A percentile compares a stretch with the other conserved stretches of the same genome.
These are phyloP conservation scores for Xiphophorus maculatus DNA, from an alignment of 2,113 vertebrate species.

Conservation along the genomic window DNA sequence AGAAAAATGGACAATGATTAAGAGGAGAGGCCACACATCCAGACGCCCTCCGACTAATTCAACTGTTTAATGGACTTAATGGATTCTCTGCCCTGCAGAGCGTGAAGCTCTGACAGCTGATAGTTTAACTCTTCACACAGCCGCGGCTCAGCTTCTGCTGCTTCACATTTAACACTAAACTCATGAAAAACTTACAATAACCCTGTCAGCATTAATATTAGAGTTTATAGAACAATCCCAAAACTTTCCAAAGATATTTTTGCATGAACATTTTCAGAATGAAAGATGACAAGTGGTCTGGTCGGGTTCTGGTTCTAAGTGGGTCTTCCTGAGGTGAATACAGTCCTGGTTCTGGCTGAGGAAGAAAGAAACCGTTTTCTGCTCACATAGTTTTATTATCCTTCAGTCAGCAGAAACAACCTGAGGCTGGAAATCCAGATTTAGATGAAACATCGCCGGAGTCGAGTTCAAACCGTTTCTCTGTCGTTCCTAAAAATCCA, in stretches of 20 bases:
- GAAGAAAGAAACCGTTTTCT: too few relatives aligned
- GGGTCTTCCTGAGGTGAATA: too few relatives aligned
- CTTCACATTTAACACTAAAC: not conserved
- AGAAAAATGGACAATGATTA: constrained; percentile 17
- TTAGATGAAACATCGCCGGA: not conserved
- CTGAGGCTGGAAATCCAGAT: not conserved
- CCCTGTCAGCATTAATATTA: not conserved
- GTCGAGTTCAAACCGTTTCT: not conserved
- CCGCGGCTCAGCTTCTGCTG: not conserved
- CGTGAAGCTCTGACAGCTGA: not conserved
- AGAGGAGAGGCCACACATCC: constrained; percentile 11
- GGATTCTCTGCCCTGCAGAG: constrained; percentile 20
- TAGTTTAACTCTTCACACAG: not conserved
- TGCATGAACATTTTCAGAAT: not conserved
- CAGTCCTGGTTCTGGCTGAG: too few relatives aligned
- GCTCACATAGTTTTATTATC: too few relatives aligned
- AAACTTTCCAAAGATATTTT: not conserved
- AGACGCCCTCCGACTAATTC: constrained; percentile 22
- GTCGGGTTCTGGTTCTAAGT: too few relatives aligned
- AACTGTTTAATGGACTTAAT: constrained; percentile 40
- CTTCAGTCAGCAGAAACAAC: not conserved
- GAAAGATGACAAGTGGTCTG: too few relatives aligned
- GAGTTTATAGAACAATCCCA: not conserved
- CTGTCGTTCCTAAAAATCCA: not conserved
- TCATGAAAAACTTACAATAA: not conserved